Evolutionary conservation across 2,888 invertebrate genomes (phyloP).

Genomic region (Ophion ventricosus): DNA sequence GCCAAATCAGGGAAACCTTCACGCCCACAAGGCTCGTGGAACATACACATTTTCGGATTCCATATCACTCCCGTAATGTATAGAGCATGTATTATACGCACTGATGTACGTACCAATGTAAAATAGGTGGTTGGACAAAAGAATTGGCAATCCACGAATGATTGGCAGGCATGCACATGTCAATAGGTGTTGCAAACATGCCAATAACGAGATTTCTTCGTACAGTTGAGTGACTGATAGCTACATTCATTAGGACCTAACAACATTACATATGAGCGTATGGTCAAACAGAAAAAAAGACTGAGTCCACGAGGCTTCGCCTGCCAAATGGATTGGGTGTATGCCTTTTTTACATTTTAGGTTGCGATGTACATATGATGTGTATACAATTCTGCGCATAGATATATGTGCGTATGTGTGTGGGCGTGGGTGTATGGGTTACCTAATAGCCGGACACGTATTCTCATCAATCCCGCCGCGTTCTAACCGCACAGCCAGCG

Average conservation of each 20-base stretch:
- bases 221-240: constrained; percentile 1
- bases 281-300: neutral
- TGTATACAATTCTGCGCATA: neutral
- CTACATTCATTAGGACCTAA: neutral
- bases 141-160: constrained; percentile 5
- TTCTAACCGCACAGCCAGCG: constrained; percentile 35
- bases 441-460: constrained; percentile 22
- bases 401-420: neutral
- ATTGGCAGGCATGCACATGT: neutral
- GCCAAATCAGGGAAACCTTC: constrained; percentile 64
- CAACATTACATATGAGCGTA: neutral
- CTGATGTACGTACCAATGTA: neutral
- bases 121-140: constrained; percentile 16
- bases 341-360: neutral
- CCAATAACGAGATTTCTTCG: constrained; percentile 32
- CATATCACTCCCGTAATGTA: constrained; percentile 34
- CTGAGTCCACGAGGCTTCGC: neutral
- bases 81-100: neutral
- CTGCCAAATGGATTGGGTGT: neutral
- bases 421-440: too few species aligned
- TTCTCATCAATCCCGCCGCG: constrained; percentile 24
- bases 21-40: constrained; percentile 27
- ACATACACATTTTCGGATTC: constrained; percentile 51
- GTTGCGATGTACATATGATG: neutral
- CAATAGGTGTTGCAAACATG: constrained; percentile 16